phyloP scores from a whole-genome alignment of 2,888 invertebrate species.

The Dilophus febrilis region DNA sequence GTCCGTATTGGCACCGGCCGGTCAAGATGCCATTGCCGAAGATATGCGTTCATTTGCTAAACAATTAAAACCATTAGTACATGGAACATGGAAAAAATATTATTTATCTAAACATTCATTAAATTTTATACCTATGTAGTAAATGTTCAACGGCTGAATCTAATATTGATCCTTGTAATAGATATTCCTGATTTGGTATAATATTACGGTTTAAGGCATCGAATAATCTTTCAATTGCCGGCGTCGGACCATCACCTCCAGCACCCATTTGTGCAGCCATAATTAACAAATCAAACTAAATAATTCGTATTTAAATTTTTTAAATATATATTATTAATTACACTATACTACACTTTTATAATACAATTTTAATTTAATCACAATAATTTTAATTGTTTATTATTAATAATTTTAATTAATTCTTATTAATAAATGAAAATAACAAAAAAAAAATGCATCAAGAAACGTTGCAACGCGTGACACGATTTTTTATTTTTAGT shows the following conservation, averaged over 20 bases:
- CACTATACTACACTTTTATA: too few species aligned
- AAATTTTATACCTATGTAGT: slow-evolving; percentile 44
- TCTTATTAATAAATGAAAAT: too few species aligned
- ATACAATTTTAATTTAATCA: too few species aligned
- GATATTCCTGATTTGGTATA: slow-evolving; percentile 83
- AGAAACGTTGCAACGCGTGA: too few species aligned
- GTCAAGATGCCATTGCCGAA: slow-evolving; percentile 88
- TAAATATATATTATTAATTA: too few species aligned
- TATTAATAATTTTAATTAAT: too few species aligned
- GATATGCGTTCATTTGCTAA: slow-evolving; percentile 93
- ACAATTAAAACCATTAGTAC: slow-evolving; percentile 79
- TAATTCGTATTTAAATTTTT: too few species aligned
- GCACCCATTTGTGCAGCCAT: too few species aligned
- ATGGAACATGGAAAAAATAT: slow-evolving; percentile 67
- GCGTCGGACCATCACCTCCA: slow-evolving; percentile 17
- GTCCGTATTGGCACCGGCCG: slow-evolving; percentile 72
- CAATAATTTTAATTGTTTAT: too few species aligned
- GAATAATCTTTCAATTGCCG: slow-evolving; percentile 58
- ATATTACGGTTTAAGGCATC: slow-evolving; percentile 70
- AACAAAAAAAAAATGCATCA: too few species aligned
- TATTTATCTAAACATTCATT: slow-evolving; percentile 53
- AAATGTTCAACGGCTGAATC: slow-evolving; percentile 83
- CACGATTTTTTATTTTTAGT: too few species aligned
- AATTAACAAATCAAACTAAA: too few species aligned
- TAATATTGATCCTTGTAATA: slow-evolving; percentile 83